Conservation (phyloP, 2,113 vertebrate species). For the Astur gentilis region DNA sequence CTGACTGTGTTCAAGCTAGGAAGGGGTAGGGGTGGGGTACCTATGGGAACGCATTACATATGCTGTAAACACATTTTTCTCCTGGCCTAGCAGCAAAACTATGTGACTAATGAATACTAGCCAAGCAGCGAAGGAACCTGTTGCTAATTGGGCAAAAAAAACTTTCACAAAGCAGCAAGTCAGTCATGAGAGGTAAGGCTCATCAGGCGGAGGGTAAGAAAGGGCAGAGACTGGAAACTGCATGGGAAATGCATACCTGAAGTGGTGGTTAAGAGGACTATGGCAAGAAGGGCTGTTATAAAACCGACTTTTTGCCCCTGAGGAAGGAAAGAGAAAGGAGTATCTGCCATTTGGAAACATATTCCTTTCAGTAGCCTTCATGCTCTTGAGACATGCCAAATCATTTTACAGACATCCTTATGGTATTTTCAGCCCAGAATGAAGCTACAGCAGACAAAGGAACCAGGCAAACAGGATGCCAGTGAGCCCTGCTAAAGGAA, state of each 20-base stretch:
- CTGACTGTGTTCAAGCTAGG: background rate
- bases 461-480: slow-evolving; percentile 39
- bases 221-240: background rate
- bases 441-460: slow-evolving; percentile 16
- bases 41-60: background rate
- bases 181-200: background rate
- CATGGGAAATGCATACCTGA: background rate
- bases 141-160: background rate
- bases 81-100: background rate
- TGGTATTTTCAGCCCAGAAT: slow-evolving; percentile 22
- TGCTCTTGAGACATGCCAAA: background rate
- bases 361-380: background rate
- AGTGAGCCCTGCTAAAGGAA: slow-evolving; percentile 21
- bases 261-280: background rate
- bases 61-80: background rate
- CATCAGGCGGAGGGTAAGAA: background rate
- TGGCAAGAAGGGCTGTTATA: background rate
- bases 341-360: background rate
- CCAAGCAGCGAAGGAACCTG: background rate
- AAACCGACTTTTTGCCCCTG: background rate
- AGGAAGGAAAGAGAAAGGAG: background rate
- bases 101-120: background rate
- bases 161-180: background rate
- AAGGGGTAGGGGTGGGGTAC: background rate
- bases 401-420: background rate